These are phyloP conservation scores for Mimas tiliae DNA, from an alignment of 2,888 invertebrate genomes.

Conservation along the genomic window DNA sequence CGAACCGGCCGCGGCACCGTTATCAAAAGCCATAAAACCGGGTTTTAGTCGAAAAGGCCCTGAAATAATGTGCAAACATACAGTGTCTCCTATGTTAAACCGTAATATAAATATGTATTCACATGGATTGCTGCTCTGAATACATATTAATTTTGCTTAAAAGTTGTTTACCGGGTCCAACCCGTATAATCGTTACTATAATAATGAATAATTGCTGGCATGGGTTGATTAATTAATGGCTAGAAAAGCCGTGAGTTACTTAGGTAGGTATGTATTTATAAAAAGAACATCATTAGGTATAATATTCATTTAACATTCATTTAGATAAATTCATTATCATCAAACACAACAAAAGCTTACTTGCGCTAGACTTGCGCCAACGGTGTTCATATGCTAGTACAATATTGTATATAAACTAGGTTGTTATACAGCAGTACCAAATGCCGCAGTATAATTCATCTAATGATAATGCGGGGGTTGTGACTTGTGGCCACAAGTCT, in stretches of 20 bases:
- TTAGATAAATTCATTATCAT: too few relatives aligned
- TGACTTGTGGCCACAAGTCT: conserved; percentile 39
- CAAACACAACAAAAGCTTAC: neutral
- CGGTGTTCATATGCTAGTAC: neutral
- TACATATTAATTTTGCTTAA: neutral
- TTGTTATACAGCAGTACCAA: conserved; percentile 30
- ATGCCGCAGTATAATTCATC: conserved; percentile 51
- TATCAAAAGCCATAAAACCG: too few relatives aligned
- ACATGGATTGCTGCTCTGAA: neutral
- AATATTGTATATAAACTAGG: neutral
- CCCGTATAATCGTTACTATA: neutral
- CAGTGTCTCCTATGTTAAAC: too few relatives aligned
- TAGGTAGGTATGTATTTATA: too few relatives aligned
- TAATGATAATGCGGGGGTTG: conserved; percentile 41
- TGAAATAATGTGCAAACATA: too few relatives aligned
- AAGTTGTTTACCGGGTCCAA: neutral
- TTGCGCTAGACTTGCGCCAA: conserved; percentile 2
- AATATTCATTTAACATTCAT: too few relatives aligned
- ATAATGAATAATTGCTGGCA: neutral
- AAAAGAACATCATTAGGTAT: too few relatives aligned
- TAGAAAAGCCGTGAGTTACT: too few relatives aligned
- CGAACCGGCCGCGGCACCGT: too few relatives aligned
- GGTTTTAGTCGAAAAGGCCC: too few relatives aligned
- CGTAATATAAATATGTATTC: too few relatives aligned
- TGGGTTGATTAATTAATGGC: neutral